These are phyloP conservation scores for Sclerurus mexicanus DNA, from an alignment of 2,113 vertebrate genomes.

Conservation along the genomic window DNA sequence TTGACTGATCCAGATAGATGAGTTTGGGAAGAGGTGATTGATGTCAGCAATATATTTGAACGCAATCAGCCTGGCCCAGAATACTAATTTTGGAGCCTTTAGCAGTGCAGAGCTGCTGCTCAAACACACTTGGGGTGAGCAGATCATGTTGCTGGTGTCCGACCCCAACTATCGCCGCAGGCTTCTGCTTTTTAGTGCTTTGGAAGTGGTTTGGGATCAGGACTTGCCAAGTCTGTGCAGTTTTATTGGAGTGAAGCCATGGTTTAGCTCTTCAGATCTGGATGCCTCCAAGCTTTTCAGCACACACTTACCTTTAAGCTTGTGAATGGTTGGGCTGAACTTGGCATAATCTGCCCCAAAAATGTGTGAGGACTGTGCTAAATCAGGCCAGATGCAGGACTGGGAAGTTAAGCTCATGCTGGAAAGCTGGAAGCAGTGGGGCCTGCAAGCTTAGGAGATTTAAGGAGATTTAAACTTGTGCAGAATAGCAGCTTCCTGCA, in stretches of 20 bases:
- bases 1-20: slow-evolving; percentile 74
- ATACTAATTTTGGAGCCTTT: slow-evolving; percentile 59
- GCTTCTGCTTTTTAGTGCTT: background rate
- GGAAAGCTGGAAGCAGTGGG: background rate
- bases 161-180: background rate
- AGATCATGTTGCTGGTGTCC: background rate
- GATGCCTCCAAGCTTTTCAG: background rate
- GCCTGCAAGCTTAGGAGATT: background rate
- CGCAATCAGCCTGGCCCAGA: slow-evolving; percentile 51
- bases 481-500: slow-evolving; percentile 7
- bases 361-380: background rate
- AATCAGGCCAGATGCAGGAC: background rate
- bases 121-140: background rate
- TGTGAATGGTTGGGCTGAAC: accelerated
- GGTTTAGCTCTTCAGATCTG: background rate
- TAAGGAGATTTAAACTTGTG: slow-evolving; percentile 9
- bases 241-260: background rate
- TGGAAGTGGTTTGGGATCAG: background rate
- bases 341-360: background rate
- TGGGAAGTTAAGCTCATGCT: accelerated
- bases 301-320: accelerated
- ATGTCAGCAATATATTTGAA: slow-evolving; percentile 73
- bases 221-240: background rate
- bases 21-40: slow-evolving; percentile 74
- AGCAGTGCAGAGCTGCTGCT: background rate